A percentile compares a stretch with the other conserved stretches of the same genome.
Conservation (phyloP, 2,888 invertebrate genomes). For the Sarcophaga variegata region DNA sequence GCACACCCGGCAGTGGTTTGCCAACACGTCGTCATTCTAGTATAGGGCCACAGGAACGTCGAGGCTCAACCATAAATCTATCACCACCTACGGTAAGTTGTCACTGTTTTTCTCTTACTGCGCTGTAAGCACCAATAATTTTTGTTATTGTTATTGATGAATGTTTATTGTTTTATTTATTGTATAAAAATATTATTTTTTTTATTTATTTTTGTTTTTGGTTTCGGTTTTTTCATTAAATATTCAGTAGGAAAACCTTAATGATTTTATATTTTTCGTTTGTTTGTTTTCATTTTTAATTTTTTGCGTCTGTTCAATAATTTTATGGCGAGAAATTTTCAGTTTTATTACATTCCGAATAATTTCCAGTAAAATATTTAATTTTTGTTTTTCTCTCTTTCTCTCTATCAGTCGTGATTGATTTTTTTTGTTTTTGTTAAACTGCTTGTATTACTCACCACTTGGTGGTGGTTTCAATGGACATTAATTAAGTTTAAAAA, state of each 20-base stretch:
- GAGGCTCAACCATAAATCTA: slow-evolving; percentile 91
- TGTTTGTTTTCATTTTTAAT: too few species aligned
- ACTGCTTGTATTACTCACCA: too few species aligned
- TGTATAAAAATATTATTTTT: not conserved
- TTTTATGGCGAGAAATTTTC: not conserved
- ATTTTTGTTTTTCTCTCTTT: not conserved
- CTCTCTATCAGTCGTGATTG: too few species aligned
- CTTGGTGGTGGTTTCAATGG: too few species aligned
- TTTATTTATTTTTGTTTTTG: not conserved
- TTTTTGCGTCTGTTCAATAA: not conserved
- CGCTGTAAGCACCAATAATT: not conserved
- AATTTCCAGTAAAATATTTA: not conserved
- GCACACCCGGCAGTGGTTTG: slow-evolving; percentile 88
- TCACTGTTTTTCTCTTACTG: slow-evolving; percentile 59
- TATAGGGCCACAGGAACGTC: slow-evolving; percentile 94
- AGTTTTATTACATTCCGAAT: not conserved
- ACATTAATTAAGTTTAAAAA: too few species aligned
- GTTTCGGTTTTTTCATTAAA: not conserved
- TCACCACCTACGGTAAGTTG: slow-evolving; percentile 94
- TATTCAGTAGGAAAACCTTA: not conserved
- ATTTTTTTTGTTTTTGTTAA: too few species aligned
- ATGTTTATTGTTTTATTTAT: slow-evolving; percentile 17
- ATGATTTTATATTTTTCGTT: not conserved
- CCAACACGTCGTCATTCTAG: slow-evolving; percentile 95
- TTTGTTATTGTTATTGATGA: slow-evolving; percentile 44